Conservation (phyloP, 2,797 vertebrate species). For the Acanthurus lineatus region DNA sequence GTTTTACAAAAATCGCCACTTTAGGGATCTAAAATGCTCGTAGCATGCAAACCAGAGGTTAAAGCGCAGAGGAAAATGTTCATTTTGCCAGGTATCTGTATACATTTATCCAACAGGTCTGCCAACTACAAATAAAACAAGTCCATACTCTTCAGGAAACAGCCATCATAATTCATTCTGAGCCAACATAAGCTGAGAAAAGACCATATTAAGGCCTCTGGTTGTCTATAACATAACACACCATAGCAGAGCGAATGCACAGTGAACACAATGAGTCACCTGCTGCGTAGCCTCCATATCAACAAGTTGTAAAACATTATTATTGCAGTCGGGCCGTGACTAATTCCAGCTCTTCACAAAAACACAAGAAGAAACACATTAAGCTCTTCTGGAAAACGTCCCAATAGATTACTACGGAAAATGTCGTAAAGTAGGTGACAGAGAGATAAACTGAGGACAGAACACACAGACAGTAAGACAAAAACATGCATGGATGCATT, state of each 20-base stretch:
- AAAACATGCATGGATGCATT: background rate
- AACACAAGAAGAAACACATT: constrained; percentile 19
- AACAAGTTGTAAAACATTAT: constrained; percentile 50
- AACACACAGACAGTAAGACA: background rate
- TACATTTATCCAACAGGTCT: background rate
- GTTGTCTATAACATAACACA: background rate
- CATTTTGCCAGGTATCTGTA: too few species aligned
- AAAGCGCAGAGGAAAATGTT: too few species aligned
- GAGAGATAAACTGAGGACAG: background rate
- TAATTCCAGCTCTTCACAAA: constrained; percentile 33
- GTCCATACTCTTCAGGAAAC: background rate
- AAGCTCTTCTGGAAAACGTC: constrained; percentile 5
- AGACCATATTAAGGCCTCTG: background rate
- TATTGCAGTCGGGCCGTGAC: constrained; percentile 21
- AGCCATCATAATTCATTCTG: background rate
- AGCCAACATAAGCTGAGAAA: background rate
- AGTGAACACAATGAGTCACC: constrained; percentile 39
- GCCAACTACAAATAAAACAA: background rate
- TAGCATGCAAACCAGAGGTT: too few species aligned
- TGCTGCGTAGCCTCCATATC: constrained; percentile 30
- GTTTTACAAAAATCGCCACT: too few species aligned
- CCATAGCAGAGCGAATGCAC: background rate
- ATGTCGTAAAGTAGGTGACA: background rate
- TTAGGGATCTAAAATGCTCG: too few species aligned
- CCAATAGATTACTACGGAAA: background rate